Base-by-base conservation (phyloP, 2,888 invertebrate genomes). In the Nebria brevicollis region DNA sequence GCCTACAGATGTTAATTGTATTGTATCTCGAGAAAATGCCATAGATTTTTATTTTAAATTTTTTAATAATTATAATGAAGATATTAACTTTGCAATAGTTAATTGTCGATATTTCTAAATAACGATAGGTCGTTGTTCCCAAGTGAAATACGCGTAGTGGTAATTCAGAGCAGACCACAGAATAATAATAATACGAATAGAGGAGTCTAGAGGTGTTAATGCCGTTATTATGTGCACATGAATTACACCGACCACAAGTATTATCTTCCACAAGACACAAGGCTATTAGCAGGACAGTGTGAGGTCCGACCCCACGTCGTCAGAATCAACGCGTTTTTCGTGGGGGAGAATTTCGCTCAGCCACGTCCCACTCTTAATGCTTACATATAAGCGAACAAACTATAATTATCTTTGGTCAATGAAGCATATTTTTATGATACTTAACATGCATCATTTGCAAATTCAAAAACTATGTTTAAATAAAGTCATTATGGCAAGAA, bases 171-270 rank as follows among this genome's bases (percentile, higher is more conserved):
- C 68, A 68, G 20, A 68, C 20, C 26, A 25, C 68, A 20, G n/a
- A n/a, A n/a, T 20, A 20, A 20, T 20, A 20, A 68, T 20, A 2
- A 26, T 68, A 68, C 20, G 68, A 25, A 66, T 7, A 10, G 26
- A 15, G 20, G 26, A 83, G 83, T 76, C 83, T 83, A 83, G 84
- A 86, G 84, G 86, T 86, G 86, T 84, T 86, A 86, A 86, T 85
- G 83, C 84, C 85, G 84, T 86, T 85, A 86, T 86, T 86, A 86
- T 75, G 79, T 75, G 82, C 78, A 82, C 82, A 83, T 81, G 78
- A 83, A 81, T 82, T 77, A 34, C 75, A 43, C 75, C 75, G 65
- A 15, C 75, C 66, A 76, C 74, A 72, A 77, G 81, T 81, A 84
- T 85, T 84, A 85, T 83, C 81, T 76, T 68, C 75, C 65, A 81